phyloP scores from a whole-genome alignment of 1,140 invertebrate genomes.

The Callitettix versicolor region DNA sequence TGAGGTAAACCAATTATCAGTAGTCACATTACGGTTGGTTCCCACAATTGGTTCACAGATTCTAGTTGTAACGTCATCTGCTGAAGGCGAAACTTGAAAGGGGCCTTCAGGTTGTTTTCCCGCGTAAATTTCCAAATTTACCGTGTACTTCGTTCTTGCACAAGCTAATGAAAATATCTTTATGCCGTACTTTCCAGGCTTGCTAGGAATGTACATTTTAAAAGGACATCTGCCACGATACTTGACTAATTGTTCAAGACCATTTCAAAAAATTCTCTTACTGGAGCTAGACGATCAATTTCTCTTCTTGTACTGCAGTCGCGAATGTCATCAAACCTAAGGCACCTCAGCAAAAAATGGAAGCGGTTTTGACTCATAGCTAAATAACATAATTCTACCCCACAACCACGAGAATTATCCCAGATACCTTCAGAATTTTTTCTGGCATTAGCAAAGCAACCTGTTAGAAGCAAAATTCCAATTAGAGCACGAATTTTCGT shows the following conservation, averaged over 20 bases:
- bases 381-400: slow-evolving; percentile 28
- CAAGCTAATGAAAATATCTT: slow-evolving; percentile 3
- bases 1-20: slow-evolving; percentile 30
- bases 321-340: slow-evolving; percentile 28
- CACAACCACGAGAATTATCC: slow-evolving; percentile 13
- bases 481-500: slow-evolving; percentile 1
- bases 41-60: slow-evolving; percentile 29
- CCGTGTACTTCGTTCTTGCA: slow-evolving; percentile 7
- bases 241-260: slow-evolving; percentile 29
- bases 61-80: slow-evolving; percentile 29
- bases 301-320: slow-evolving; percentile 25
- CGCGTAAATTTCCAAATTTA: slow-evolving; percentile 11
- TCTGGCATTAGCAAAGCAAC: background rate
- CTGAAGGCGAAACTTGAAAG: slow-evolving; percentile 23
- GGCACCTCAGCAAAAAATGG: slow-evolving; percentile 28
- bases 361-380: slow-evolving; percentile 29
- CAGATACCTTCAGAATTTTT: slow-evolving; percentile 8
- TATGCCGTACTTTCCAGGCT: slow-evolving; percentile 8
- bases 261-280: slow-evolving; percentile 28
- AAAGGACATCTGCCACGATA: slow-evolving; percentile 31
- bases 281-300: slow-evolving; percentile 29
- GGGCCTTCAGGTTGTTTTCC: slow-evolving; percentile 30
- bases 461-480: slow-evolving; percentile 3
- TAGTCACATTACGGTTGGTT: slow-evolving; percentile 28
- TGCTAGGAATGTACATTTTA: slow-evolving; percentile 27